Conservation (phyloP, 2,113 vertebrate genomes). For the Sterrhoptilus dennistouni region DNA sequence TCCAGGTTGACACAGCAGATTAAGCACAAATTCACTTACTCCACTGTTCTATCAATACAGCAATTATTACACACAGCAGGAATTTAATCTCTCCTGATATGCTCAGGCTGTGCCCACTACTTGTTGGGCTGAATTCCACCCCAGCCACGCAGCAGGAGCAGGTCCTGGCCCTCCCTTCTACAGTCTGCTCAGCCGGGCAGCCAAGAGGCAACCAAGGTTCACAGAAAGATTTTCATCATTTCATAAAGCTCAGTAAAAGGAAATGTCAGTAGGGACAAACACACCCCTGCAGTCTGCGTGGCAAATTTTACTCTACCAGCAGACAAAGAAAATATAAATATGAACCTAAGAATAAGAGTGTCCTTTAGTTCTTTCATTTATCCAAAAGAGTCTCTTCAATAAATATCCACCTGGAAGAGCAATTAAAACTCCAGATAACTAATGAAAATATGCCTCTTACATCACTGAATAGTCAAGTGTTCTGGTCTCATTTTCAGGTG, state of each 20-base stretch:
- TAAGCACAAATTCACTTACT: slow-evolving; percentile 20
- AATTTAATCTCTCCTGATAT: not conserved
- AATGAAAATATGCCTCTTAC: not conserved
- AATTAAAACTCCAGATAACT: not conserved
- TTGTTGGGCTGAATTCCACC: not conserved
- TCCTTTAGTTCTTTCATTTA: not conserved
- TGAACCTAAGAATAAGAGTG: not conserved
- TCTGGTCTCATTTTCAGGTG: not conserved
- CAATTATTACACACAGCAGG: slow-evolving; percentile 51
- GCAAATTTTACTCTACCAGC: not conserved
- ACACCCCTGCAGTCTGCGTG: not conserved
- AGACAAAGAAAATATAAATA: not conserved
- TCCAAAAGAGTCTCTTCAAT: not conserved
- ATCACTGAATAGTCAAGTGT: not conserved
- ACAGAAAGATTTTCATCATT: not conserved
- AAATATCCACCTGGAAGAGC: not conserved
- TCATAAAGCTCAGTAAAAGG: not conserved
- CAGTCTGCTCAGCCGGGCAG: rapidly evolving
- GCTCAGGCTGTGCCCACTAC: not conserved
- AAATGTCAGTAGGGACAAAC: not conserved
- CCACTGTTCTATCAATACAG: not conserved
- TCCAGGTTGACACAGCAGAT: slow-evolving; percentile 23
- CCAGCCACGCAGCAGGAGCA: not conserved
- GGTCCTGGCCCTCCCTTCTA: not conserved
- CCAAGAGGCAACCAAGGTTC: not conserved